phyloP scores from a whole-genome alignment of 1,140 invertebrate species.

The Latrodectus geometricus region DNA sequence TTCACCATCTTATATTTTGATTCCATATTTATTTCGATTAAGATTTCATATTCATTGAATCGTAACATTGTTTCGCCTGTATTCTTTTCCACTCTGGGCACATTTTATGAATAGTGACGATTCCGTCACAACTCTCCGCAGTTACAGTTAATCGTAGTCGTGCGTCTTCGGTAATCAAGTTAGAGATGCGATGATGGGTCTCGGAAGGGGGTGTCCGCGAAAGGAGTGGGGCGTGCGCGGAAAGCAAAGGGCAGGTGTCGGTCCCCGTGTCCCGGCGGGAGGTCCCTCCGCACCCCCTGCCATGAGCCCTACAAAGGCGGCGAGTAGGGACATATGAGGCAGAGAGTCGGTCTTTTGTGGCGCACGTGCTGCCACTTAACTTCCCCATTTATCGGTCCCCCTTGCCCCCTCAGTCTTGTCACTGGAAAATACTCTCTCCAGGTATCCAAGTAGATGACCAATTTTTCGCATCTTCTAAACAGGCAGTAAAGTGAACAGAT shows the following conservation, averaged over 20 bases:
- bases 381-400: neutral
- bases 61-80: no score
- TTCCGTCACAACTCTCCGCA: no score
- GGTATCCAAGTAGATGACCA: constrained; percentile 1
- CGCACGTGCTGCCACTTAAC: constrained; percentile 52
- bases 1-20: no score
- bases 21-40: no score
- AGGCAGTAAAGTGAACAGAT: constrained; percentile 34
- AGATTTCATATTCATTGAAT: no score
- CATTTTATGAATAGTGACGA: no score
- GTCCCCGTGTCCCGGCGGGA: constrained; percentile 14
- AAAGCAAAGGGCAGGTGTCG: constrained; percentile 25
- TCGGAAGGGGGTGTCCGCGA: neutral
- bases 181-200: constrained; percentile 14
- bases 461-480: constrained; percentile 9
- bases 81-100: no score
- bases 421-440: neutral
- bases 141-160: neutral
- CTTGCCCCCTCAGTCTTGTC: neutral
- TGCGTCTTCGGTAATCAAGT: constrained; percentile 1
- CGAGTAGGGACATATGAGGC: constrained; percentile 30
- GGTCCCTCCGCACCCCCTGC: constrained; percentile 22
- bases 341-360: constrained; percentile 28
- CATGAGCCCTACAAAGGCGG: constrained; percentile 16
- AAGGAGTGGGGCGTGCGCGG: neutral